phyloP scores from a whole-genome alignment of 1,140 invertebrate genomes.

The Bombus difficillimus region DNA sequence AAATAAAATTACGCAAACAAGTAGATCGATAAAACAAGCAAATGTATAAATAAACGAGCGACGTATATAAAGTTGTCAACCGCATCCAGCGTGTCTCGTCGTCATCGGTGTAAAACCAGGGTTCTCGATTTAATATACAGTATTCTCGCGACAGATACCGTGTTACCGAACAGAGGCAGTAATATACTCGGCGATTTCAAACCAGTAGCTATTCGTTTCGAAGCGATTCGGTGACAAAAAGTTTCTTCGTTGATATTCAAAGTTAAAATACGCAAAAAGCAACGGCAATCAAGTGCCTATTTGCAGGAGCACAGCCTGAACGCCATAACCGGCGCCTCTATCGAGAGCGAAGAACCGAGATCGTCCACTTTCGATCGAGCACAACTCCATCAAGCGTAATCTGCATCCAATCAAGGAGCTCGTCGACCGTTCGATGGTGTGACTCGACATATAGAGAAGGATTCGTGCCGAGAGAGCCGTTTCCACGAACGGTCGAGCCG shows the following conservation, averaged over 20 bases:
- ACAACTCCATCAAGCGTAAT: constrained; percentile 45
- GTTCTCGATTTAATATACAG: background rate
- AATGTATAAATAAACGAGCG: too few species aligned
- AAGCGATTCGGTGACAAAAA: background rate
- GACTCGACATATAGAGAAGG: constrained; percentile 40
- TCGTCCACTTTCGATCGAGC: constrained; percentile 20
- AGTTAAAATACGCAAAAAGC: background rate
- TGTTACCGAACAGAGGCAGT: background rate
- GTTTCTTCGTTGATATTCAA: background rate
- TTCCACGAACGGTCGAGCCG: constrained; percentile 69
- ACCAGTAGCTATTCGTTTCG: background rate
- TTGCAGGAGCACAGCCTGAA: constrained; percentile 9
- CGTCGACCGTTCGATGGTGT: background rate
- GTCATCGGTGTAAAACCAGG: background rate
- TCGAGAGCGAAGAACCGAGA: background rate
- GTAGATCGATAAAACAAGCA: too few species aligned
- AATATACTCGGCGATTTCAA: background rate
- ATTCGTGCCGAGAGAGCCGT: constrained; percentile 40
- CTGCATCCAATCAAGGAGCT: constrained; percentile 48
- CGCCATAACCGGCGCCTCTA: constrained; percentile 35
- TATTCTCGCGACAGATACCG: background rate
- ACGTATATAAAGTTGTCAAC: background rate
- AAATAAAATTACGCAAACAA: too few species aligned
- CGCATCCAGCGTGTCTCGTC: background rate
- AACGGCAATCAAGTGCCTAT: background rate